A percentile compares a stretch with the other conserved stretches of the same genome.
phyloP scores from a whole-genome alignment of 1,140 invertebrate species.

The Leptinotarsa texana region DNA sequence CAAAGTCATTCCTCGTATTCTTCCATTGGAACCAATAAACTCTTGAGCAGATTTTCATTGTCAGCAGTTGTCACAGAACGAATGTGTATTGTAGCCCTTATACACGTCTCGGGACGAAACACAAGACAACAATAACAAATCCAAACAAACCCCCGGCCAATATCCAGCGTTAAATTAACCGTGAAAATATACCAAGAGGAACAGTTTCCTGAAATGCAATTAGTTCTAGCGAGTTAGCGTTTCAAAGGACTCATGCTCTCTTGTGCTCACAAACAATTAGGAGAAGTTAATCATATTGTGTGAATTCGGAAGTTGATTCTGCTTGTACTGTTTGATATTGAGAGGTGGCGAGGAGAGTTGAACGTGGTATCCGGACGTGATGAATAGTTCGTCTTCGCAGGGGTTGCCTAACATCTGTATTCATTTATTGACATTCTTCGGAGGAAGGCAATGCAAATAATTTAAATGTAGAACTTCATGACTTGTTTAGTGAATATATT shows the following conservation, averaged over 20 bases:
- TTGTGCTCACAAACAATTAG: constrained; percentile 20
- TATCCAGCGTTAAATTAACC: constrained; percentile 16
- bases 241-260: background rate
- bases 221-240: constrained; percentile 12
- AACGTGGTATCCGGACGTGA: background rate
- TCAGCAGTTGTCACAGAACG: background rate
- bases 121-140: background rate
- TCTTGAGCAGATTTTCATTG: background rate
- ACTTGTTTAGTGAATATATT: no score
- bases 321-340: constrained; percentile 12
- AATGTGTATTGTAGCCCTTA: background rate
- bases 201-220: constrained; percentile 18
- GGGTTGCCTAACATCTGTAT: no score
- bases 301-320: constrained; percentile 11
- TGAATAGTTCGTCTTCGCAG: no score
- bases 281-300: constrained; percentile 22
- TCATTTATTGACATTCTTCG: no score
- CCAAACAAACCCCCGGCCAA: constrained; percentile 11
- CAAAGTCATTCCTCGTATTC: no score
- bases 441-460: no score
- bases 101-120: background rate
- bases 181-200: constrained; percentile 14
- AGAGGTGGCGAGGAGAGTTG: background rate
- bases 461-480: no score
- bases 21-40: no score